Evolutionary conservation across 2,797 vertebrate genomes (phyloP).

Genomic region (Centroberyx gerrardi): DNA sequence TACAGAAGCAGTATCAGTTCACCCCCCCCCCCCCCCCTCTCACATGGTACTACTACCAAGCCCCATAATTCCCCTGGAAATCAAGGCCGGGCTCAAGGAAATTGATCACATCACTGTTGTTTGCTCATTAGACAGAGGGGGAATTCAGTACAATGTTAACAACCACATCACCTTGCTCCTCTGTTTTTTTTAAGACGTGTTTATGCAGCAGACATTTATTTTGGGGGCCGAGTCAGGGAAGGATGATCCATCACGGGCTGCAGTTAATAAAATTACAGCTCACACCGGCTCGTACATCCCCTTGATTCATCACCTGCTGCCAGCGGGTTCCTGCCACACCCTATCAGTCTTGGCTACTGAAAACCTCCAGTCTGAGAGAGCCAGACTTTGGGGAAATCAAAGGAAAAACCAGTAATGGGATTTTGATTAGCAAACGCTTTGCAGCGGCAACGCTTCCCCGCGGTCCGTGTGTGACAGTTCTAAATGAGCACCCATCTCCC

Average conservation of each 20-base stretch:
- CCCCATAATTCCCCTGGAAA: constrained; percentile 46
- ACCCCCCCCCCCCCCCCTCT: constrained; percentile 1
- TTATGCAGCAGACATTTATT: constrained; percentile 75
- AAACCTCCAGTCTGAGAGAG: constrained; percentile 34
- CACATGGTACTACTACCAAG: neutral
- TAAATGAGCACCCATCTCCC: constrained; percentile 36
- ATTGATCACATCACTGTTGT: constrained; percentile 52
- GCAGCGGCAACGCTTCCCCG: neutral
- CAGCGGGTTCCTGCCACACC: constrained; percentile 81
- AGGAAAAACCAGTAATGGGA: constrained; percentile 53
- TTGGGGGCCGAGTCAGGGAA: constrained; percentile 44
- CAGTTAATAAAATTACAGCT: constrained; percentile 86
- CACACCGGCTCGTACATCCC: constrained; percentile 69
- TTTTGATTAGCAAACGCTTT: constrained; percentile 66
- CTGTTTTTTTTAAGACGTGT: constrained; percentile 52
- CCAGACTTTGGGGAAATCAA: constrained; percentile 68
- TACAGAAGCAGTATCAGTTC: constrained; percentile 4
- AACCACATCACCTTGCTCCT: constrained; percentile 56
- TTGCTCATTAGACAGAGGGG: constrained; percentile 59
- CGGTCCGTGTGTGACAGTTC: constrained; percentile 28
- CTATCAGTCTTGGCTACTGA: constrained; percentile 64
- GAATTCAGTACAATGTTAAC: constrained; percentile 59
- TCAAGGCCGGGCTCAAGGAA: constrained; percentile 33
- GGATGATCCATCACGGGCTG: constrained; percentile 77
- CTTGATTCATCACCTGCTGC: constrained; percentile 83